Evolutionary conservation across 2,797 vertebrate species (phyloP).

Genomic region (Lerista edwardsae): DNA sequence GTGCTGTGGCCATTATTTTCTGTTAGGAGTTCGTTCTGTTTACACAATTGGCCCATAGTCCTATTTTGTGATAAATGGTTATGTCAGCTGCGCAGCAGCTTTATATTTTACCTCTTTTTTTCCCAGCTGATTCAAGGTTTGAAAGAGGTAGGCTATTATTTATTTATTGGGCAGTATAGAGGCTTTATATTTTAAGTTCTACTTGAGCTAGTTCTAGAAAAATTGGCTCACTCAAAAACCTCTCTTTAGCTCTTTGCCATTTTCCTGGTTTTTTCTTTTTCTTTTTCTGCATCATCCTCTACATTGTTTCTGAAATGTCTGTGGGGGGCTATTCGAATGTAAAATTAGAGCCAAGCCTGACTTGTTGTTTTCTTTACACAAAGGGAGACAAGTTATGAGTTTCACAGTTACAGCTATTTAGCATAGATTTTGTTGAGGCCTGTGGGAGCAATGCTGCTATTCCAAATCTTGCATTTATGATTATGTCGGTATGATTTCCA

Average conservation of each 20-base stretch:
- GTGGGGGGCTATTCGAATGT: neutral
- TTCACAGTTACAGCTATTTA: neutral
- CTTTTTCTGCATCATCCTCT: neutral
- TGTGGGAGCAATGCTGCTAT: neutral
- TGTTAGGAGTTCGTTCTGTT: too few species aligned
- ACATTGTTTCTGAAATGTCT: neutral
- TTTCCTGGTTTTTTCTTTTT: neutral
- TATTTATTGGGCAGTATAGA: neutral
- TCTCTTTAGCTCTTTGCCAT: neutral
- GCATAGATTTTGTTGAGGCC: constrained; percentile 6
- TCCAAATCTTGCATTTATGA: neutral
- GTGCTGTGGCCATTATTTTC: too few species aligned
- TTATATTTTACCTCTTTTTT: neutral
- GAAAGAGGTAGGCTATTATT: neutral
- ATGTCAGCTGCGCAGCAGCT: neutral
- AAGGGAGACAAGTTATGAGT: neutral
- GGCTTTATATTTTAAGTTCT: neutral
- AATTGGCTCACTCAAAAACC: neutral
- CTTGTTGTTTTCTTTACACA: constrained; percentile 3
- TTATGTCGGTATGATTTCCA: neutral
- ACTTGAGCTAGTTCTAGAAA: neutral
- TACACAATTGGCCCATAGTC: too few species aligned
- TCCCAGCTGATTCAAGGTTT: neutral
- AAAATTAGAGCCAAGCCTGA: neutral
- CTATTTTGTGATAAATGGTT: too few species aligned